Evolutionary conservation across 2,113 vertebrate species (phyloP), one percentile per base, ranked within the genome.

Genomic region (Prinia subflava): DNA sequence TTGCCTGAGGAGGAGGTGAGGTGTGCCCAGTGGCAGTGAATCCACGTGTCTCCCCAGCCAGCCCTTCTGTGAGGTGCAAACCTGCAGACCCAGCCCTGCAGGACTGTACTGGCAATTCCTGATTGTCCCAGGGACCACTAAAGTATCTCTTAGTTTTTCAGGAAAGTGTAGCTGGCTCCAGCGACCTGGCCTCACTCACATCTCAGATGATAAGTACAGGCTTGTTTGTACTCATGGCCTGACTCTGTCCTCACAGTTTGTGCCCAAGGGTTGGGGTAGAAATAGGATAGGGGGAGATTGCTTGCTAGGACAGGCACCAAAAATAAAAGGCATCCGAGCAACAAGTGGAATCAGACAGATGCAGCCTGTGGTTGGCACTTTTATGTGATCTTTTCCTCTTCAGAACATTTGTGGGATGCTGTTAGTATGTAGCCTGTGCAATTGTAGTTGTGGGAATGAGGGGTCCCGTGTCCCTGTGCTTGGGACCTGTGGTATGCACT

Each of bases 241-340:
- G 23, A 41, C 75, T 73, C 47, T 60, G 50, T 65, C 81, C 74
- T 90, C 71, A 24, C 1, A 67, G 55, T 59, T 63, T 11, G 2
- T 67, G 84, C 63, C 39, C 70, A 64, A 83, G 52, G 42, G 30
- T 35, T 92, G 71, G 64, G 86, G 30, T 31, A 91, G 94, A 91
- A 95, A 92, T 56, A 73, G 92, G 87, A 95, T 62, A 94, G 79
- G 93, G 80, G 64, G 47, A 91, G 67, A 92, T 90, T 95, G 70
- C 92, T 93, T 96, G 68, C 74, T 62, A 37, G 78, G 46, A 87
- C 75, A 95, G 42, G 56, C 70, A 92, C 89, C 95, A 95, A 91
- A 95, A 95, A 96, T 92, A 95, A 92, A 91, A 95, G 53, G 31
- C 78, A 46, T 91, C 63, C 6, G 7, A 87, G 67, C 64, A 89